Percentiles rank a stretch among this genome's conserved stretches.
phyloP scores from a whole-genome alignment of 1,140 invertebrate genomes.

The Trichomalopsis sarcophagae region DNA sequence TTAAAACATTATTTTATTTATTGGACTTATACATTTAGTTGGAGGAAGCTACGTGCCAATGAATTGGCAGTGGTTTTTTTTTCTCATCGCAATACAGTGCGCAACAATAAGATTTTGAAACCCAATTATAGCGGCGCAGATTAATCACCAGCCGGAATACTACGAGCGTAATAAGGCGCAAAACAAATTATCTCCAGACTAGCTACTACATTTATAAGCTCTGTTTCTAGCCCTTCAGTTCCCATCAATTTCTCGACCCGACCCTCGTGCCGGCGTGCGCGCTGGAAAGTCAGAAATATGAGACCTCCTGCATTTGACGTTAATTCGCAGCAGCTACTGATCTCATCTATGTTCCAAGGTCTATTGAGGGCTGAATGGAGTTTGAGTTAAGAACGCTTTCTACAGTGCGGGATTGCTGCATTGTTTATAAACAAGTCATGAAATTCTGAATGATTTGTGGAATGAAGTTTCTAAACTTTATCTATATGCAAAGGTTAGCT shows the following conservation, averaged over 20 bases:
- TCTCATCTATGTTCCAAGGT: slow-evolving; percentile 7
- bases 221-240: slow-evolving; percentile 27
- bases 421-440: neutral
- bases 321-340: slow-evolving; percentile 30
- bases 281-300: slow-evolving; percentile 28
- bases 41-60: no score
- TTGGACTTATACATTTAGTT: no score
- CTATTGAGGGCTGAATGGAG: neutral
- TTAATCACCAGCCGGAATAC: slow-evolving; percentile 14
- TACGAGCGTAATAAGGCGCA: slow-evolving; percentile 15
- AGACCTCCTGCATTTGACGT: slow-evolving; percentile 25
- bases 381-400: neutral
- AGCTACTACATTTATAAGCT: slow-evolving; percentile 30
- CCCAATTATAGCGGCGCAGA: slow-evolving; percentile 15
- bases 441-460: neutral
- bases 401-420: neutral
- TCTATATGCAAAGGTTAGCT: neutral
- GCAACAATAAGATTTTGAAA: neutral
- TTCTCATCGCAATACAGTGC: neutral
- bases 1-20: no score
- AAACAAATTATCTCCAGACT: slow-evolving; percentile 33
- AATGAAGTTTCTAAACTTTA: neutral
- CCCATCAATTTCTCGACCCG: slow-evolving; percentile 26
- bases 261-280: neutral
- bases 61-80: no score